Conservation (phyloP, 2,888 invertebrate species). For the Caenorhabditis imperialis region DNA sequence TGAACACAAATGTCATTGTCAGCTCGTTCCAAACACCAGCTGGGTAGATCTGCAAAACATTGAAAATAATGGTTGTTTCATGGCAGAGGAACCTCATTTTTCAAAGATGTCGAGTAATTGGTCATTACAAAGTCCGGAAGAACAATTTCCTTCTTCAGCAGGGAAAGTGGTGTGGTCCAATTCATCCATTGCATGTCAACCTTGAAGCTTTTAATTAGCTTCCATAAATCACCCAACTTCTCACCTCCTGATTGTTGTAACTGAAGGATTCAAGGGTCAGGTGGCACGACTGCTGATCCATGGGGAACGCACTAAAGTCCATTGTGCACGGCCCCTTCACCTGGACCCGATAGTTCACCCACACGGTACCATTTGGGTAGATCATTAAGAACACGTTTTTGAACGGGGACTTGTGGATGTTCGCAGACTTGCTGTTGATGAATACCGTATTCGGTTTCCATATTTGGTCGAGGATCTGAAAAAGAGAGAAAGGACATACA, state of each 20-base stretch:
- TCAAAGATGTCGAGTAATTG: constrained; percentile 70
- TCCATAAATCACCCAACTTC: neutral
- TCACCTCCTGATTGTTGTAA: constrained; percentile 71
- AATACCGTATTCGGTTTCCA: constrained; percentile 77
- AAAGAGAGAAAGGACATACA: constrained; percentile 5
- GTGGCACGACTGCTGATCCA: constrained; percentile 75
- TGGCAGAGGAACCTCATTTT: constrained; percentile 58
- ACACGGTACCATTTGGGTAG: constrained; percentile 78
- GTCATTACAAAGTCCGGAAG: constrained; percentile 75
- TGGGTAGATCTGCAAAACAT: constrained; percentile 66
- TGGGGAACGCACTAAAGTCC: constrained; percentile 75
- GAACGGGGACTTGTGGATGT: constrained; percentile 74
- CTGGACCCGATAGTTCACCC: constrained; percentile 76
- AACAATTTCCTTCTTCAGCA: constrained; percentile 75
- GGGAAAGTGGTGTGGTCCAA: constrained; percentile 66
- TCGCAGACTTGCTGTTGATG: constrained; percentile 74
- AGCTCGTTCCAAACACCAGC: constrained; percentile 77
- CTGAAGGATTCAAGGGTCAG: constrained; percentile 76
- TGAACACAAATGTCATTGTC: constrained; percentile 75
- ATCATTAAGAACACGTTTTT: constrained; percentile 78
- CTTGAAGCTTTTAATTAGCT: constrained; percentile 24
- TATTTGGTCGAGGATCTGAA: constrained; percentile 71
- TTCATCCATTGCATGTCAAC: constrained; percentile 76
- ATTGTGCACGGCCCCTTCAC: constrained; percentile 72
- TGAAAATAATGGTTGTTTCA: neutral